Base-by-base conservation (phyloP, 2,797 vertebrate genomes). In the Bradypus variegatus region DNA sequence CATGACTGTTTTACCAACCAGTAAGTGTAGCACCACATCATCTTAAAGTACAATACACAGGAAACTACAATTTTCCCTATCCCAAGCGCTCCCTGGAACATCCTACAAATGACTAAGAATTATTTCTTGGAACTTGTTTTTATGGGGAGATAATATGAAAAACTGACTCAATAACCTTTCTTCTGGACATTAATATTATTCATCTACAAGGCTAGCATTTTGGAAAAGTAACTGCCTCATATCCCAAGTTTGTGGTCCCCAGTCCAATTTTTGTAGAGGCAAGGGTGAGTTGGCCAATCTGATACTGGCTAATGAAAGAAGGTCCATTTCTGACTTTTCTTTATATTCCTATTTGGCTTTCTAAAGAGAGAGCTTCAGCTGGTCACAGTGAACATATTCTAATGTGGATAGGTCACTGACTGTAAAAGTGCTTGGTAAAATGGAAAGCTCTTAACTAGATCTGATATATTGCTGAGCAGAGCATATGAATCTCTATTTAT, bases 91-190 rank as follows among this genome's bases (percentile, higher is more conserved):
- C 27, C 82, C 33, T 25, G 8, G 58, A 73, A 69, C 23, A 91
- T 86, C 72, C 65, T 73, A 41, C 36, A 91, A 69, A 80, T 41
- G 60, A 92, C 72, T 73, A 93, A 89, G 72, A 79, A 90, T 67
- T 81, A 86, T 41, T 92, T 92, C 70, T 87, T 89, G 60, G 77
- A 83, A 91, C 82, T 55, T 67, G 69, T 38, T 86, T 27, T 72
- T 76, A 72, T 62, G 38, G 18, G 60, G n/a, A 90, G 88, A 93
- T 92, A 62, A 85, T 92, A 29, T 89, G 77, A 86, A 93, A 86
- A 86, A 79, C 48, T 29, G 65, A 85, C 16, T 64, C 36, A 60
- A 41, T 75, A 77, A 87, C 21, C 29, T 86, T 91, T 60, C 33
- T 83, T 93, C 38, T 91, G 67, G 73, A 58, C 2, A 75, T 13